Percentiles rank a stretch among this genome's conserved stretches.
Conservation (phyloP, 2,888 invertebrate species). For the Creontiades dilutus region DNA sequence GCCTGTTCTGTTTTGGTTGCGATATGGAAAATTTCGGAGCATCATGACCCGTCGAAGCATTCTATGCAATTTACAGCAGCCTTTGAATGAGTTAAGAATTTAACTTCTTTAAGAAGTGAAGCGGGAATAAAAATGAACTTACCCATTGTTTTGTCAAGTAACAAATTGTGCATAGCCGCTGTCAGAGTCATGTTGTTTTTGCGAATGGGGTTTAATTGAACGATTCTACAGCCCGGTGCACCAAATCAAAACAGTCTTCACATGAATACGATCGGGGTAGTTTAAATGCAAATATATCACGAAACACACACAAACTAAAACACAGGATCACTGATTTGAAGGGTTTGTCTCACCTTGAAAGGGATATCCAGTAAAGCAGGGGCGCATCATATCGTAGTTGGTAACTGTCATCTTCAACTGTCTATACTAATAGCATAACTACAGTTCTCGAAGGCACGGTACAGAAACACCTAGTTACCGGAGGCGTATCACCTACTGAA, state of each 20-base stretch:
- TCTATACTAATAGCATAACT: slow-evolving; percentile 54
- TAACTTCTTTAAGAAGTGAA: slow-evolving; percentile 1
- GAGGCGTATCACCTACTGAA: slow-evolving; percentile 65
- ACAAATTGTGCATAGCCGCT: slow-evolving; percentile 75
- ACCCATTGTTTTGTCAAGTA: slow-evolving; percentile 75
- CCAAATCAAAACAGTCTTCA: slow-evolving; percentile 66
- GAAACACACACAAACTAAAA: slow-evolving; percentile 53
- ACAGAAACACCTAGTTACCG: slow-evolving; percentile 55
- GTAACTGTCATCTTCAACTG: slow-evolving; percentile 78
- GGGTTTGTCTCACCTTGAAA: slow-evolving; percentile 78
- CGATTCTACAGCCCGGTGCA: slow-evolving; percentile 60
- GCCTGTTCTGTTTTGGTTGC: slow-evolving; percentile 62
- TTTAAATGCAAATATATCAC: not conserved
- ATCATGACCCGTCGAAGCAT: slow-evolving; percentile 39
- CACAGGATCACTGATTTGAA: slow-evolving; percentile 61
- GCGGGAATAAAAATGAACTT: slow-evolving; percentile 71
- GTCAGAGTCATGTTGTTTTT: slow-evolving; percentile 73
- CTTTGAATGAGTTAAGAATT: not conserved
- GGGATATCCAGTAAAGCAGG: slow-evolving; percentile 79
- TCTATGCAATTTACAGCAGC: slow-evolving; percentile 25
- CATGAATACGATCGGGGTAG: slow-evolving; percentile 27
- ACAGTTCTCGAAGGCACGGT: slow-evolving; percentile 34
- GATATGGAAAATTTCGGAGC: slow-evolving; percentile 6
- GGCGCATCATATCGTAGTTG: slow-evolving; percentile 79
- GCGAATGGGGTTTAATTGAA: slow-evolving; percentile 41